A percentile compares a stretch with the other conserved stretches of the same genome.
Conservation (phyloP, 2,888 invertebrate genomes). For the Pandemis corylana region DNA sequence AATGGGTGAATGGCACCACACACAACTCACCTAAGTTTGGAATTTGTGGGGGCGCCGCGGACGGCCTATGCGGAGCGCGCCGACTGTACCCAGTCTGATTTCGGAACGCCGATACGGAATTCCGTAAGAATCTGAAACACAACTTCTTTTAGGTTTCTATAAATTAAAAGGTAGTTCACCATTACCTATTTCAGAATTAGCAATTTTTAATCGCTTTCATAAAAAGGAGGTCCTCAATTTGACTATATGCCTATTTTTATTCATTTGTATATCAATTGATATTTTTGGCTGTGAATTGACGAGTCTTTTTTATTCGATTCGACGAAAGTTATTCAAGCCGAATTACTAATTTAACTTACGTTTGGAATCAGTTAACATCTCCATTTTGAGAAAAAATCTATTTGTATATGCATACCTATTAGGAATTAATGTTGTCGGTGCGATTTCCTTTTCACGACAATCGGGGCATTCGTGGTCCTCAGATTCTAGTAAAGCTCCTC, state of each 20-base stretch:
- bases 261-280: too few species aligned
- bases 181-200: too few species aligned
- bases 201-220: too few species aligned
- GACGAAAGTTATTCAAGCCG: too few species aligned
- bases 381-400: too few species aligned
- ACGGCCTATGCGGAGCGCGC: constrained; percentile 72
- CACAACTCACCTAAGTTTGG: constrained; percentile 23
- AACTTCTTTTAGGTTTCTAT: background rate
- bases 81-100: constrained; percentile 95
- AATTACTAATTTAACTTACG: too few species aligned
- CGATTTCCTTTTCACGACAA: constrained; percentile 96
- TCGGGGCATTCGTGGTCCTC: constrained; percentile 98
- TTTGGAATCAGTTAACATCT: too few species aligned
- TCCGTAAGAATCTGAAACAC: constrained; percentile 89
- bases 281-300: too few species aligned
- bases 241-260: too few species aligned
- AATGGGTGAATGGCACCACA: background rate
- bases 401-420: constrained; percentile 82
- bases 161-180: too few species aligned
- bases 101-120: constrained; percentile 94
- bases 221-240: too few species aligned
- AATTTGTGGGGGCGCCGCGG: constrained; percentile 55
- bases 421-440: constrained; percentile 96
- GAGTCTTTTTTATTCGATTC: too few species aligned
- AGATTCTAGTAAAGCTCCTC: constrained; percentile 94